Base-by-base conservation (phyloP, 2,888 invertebrate genomes). In the Aporophyla nigra region DNA sequence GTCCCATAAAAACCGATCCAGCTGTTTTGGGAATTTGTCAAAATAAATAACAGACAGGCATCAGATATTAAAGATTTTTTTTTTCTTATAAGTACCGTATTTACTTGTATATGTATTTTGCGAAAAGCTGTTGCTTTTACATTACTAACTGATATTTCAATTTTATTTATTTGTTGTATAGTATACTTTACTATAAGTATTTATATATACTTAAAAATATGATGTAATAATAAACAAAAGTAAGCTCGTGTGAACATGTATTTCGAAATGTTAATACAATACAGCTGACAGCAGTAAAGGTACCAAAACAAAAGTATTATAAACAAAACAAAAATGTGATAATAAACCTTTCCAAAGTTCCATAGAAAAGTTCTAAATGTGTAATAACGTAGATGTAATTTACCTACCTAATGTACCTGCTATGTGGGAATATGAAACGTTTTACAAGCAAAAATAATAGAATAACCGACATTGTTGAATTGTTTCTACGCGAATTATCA, bases 361-460 rank as follows among this genome's bases (percentile, higher is more conserved):
- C 19, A 66, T 56, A 71, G 16, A 56, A 71, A 51, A 67, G 12
- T 21, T 24, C 2, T 49, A 49, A 54, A 72, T 73, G 40, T 49
- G 63, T 78, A 63, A 63, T 56, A 68, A n/a, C 16, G 51, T 62
- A 43, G 24, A 19, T 53, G n/a, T 78, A 43, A 73, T 78, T 78
- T 65, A 65, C 68, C 40, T 40, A 21, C 19, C 27, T 62, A 53
- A 62, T 58, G 43, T 67, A 19, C 21, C 5, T 21, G 19, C 6
- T 33, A 46, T 58, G 49, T 24, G 74, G 51, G 14, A 67, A 74
- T 56, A 80, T 56, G 19, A 63, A 80, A 80, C 40, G 53, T 58
- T 76, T 33, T 59, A 59, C 27, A 49, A 65, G 69, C 54, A 51
- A 61, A 33, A n/a, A 53, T 40, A 62, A 67, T 67, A 66, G 51